These are phyloP conservation scores for Amiota communis DNA, from an alignment of 2,888 invertebrate genomes.

Conservation along the genomic window DNA sequence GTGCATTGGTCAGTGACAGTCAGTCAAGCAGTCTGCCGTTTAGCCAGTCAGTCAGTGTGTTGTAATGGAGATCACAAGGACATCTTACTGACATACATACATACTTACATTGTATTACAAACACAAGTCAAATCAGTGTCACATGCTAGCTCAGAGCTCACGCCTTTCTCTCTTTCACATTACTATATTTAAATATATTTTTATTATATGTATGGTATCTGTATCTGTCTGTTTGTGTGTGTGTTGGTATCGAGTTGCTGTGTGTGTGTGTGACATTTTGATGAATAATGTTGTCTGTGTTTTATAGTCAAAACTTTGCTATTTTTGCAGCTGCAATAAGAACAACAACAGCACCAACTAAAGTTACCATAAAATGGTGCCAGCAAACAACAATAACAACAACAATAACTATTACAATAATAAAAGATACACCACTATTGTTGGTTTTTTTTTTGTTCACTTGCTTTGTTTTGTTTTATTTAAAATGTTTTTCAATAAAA, in stretches of 20 bases:
- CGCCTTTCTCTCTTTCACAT: not conserved
- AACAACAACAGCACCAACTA: not conserved
- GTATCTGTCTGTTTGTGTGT: too few species aligned
- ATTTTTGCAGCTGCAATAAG: constrained; percentile 12
- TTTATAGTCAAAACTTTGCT: constrained; percentile 45
- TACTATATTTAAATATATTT: too few species aligned
- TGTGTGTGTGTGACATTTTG: constrained; percentile 39
- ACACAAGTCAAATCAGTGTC: constrained; percentile 21
- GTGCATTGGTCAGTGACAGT: too few species aligned
- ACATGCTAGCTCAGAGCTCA: not conserved
- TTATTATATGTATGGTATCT: too few species aligned
- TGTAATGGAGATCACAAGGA: too few species aligned
- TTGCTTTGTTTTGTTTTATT: constrained; percentile 35
- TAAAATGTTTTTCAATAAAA: constrained; percentile 65
- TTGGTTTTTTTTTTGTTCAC: not conserved
- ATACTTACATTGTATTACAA: too few species aligned
- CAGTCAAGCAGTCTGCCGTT: too few species aligned
- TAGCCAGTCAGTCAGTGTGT: too few species aligned
- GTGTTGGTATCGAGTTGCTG: not conserved
- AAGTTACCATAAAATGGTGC: too few species aligned
- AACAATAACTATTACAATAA: not conserved
- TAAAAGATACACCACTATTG: not conserved
- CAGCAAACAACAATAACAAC: too few species aligned
- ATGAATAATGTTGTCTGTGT: constrained; percentile 51
- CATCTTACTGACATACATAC: not conserved